Conservation (phyloP, 2,888 invertebrate genomes). For the Galerucella calmariensis region DNA sequence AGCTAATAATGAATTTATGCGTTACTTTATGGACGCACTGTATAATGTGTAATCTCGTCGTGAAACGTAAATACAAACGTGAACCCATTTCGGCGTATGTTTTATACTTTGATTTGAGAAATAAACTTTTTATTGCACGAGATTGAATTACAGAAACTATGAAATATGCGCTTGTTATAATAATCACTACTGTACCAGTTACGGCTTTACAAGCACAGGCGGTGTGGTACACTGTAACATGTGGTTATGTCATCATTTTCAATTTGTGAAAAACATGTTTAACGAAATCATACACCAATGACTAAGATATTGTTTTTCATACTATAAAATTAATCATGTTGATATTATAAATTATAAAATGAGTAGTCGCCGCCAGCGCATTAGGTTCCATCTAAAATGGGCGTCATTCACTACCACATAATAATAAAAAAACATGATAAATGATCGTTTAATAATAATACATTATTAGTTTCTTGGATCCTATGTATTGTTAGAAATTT, state of each 20-base stretch:
- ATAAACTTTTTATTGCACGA: not conserved
- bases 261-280: slow-evolving; percentile 17
- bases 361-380: slow-evolving; percentile 17
- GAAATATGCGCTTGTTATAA: slow-evolving; percentile 4
- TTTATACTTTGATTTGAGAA: not conserved
- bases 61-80: too few species aligned
- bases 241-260: slow-evolving; percentile 14
- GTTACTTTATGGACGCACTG: too few species aligned
- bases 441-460: slow-evolving; percentile 11
- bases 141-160: slow-evolving; percentile 5
- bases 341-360: slow-evolving; percentile 9
- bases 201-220: not conserved
- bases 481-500: slow-evolving; percentile 8
- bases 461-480: slow-evolving; percentile 7
- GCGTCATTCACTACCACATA: not conserved
- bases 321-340: slow-evolving; percentile 14
- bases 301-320: slow-evolving; percentile 15
- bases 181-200: slow-evolving; percentile 4
- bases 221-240: not conserved
- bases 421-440: slow-evolving; percentile 5
- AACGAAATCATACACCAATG: slow-evolving; percentile 10
- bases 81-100: not conserved
- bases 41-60: too few species aligned
- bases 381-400: slow-evolving; percentile 6
- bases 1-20: too few species aligned